A percentile compares a stretch with the other conserved stretches of the same genome.
phyloP scores from a whole-genome alignment of 2,888 invertebrate species.

The Dusona sp. region DNA sequence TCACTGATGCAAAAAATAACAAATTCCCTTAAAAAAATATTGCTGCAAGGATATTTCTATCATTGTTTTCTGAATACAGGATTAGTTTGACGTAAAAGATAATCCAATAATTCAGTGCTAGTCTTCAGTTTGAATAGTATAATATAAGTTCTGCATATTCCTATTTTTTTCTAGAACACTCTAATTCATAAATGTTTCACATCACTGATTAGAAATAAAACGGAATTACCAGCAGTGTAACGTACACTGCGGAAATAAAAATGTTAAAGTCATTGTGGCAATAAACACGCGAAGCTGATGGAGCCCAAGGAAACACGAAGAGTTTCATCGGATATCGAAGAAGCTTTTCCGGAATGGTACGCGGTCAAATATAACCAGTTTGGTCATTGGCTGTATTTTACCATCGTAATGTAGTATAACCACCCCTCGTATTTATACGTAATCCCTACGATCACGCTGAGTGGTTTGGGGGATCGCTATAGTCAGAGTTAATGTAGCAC shows the following conservation, averaged over 20 bases:
- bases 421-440: constrained; percentile 65
- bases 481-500: constrained; percentile 38
- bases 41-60: constrained; percentile 24
- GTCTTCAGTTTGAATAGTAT: neutral
- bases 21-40: constrained; percentile 26
- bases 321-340: constrained; percentile 34
- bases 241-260: constrained; percentile 21
- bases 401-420: constrained; percentile 56
- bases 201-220: neutral
- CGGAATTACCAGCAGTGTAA: neutral
- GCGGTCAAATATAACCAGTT: constrained; percentile 25
- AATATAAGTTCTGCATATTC: neutral
- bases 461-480: constrained; percentile 8
- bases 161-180: neutral
- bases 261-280: constrained; percentile 21
- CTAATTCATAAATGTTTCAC: neutral
- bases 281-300: constrained; percentile 34
- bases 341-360: constrained; percentile 26
- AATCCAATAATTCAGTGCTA: neutral
- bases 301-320: constrained; percentile 35
- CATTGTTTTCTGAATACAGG: neutral
- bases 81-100: neutral
- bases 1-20: too few relatives aligned
- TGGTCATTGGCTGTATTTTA: constrained; percentile 18
- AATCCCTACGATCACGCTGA: constrained; percentile 63